Evolutionary conservation across 2,888 invertebrate species (phyloP), one percentile per base, ranked within the genome.

Genomic region (Tiphia femorata): DNA sequence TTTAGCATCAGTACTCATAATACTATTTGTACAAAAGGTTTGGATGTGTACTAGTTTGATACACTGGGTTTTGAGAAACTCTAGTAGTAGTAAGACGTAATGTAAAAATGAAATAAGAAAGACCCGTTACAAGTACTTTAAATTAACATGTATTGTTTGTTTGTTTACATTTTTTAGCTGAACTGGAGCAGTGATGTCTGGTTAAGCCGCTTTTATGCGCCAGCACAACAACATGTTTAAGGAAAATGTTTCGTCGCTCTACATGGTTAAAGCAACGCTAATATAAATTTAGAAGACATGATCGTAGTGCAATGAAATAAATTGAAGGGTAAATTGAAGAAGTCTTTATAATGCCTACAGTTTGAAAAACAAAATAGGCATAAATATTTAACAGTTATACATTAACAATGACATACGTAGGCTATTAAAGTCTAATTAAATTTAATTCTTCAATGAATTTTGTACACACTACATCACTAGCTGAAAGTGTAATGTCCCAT

Each of bases 211-310:
- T 67, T 67, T 49, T 59, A 71, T 64, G 62, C 64, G 64, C 62
- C 62, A 72, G 67, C 67, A 67, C 66, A 66, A 64, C 62, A 64
- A 64, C 64, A 56, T 49, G 62, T 69, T 68, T 65, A 62, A 67
- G 64, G 56, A 70, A 73, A 76, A 74, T 79, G 77, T 81, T 81
- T 78, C 80, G 78, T 80, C 77, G 80, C 80, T 81, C 79, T 79
- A 78, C 78, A 71, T 70, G 70, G 75, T 73, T 78, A 80, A 80
- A 78, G 78, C 79, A 77, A 80, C 77, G 77, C 67, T 76, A 77
- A 80, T 80, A 73, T 65, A 67, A 73, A 64, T 58, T 64, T 66
- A 70, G 66, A 71, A 71, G 72, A 76, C 65, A 62, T 61, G 72
- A 67, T 64, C 66, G 63, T 60, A 59, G 62, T 65, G 64, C 70